Percentiles rank a stretch among this genome's conserved stretches.
Conservation (phyloP, 35 echinoderm and acorn worm genomes). For the Lytechinus variegatus region DNA sequence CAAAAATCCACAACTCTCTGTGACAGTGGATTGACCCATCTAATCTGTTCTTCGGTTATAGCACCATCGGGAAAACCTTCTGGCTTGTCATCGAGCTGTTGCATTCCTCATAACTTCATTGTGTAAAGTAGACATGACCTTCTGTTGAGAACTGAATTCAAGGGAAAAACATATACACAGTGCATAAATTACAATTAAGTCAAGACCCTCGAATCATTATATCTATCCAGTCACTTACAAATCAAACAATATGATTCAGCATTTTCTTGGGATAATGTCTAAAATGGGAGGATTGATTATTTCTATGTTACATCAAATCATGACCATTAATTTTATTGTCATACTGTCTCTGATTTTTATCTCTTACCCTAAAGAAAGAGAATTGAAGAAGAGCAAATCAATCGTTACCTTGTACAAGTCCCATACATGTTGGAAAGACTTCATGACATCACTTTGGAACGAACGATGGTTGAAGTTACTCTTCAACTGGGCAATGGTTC, state of each 20-base stretch:
- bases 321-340: no score
- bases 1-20: conserved; percentile 19
- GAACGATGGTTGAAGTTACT: neutral
- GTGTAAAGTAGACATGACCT: neutral
- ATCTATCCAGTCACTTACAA: no score
- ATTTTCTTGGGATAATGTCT: no score
- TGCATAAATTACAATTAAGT: no score
- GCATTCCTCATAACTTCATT: neutral
- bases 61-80: neutral
- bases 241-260: no score
- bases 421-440: neutral
- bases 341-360: no score
- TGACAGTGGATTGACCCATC: neutral
- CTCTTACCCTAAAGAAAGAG: no score
- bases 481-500: conserved; percentile 12
- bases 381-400: no score
- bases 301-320: no score
- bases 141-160: conserved; percentile 5
- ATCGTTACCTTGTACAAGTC: neutral
- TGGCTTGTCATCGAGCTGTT: neutral
- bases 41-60: neutral
- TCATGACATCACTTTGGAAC: neutral
- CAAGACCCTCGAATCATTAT: no score
- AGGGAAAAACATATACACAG: no score
- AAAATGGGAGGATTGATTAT: no score